Percentiles rank a stretch among this genome's conserved stretches.
Conservation (phyloP, 2,113 vertebrate genomes). For the Oriolus oriolus region DNA sequence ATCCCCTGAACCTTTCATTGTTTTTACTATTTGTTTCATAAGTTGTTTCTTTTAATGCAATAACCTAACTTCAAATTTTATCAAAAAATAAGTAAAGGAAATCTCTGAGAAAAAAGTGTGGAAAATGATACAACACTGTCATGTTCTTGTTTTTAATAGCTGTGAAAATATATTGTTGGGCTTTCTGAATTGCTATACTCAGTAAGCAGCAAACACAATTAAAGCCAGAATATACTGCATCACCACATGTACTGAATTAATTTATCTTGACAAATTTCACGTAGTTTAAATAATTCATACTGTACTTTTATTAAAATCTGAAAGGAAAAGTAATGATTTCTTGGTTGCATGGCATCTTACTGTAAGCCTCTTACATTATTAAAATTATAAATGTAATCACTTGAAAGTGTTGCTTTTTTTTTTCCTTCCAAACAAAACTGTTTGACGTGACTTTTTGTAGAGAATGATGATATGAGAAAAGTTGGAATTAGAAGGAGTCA, state of each 20-base stretch:
- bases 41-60: background rate
- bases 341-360: background rate
- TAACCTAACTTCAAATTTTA: background rate
- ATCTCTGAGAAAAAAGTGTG: background rate
- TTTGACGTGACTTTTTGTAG: background rate
- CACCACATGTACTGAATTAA: slow-evolving; percentile 28
- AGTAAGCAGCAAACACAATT: slow-evolving; percentile 26
- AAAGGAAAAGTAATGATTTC: slow-evolving; percentile 38
- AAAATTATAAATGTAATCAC: slow-evolving; percentile 62
- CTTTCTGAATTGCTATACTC: background rate
- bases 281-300: slow-evolving; percentile 58
- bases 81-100: background rate
- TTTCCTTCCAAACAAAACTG: background rate
- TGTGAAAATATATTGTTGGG: background rate
- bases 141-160: background rate
- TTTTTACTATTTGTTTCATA: background rate
- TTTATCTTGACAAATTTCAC: slow-evolving; percentile 38
- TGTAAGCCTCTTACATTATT: slow-evolving; percentile 50
- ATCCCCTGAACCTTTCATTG: background rate
- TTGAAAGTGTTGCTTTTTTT: background rate
- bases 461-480: background rate
- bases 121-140: background rate
- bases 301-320: slow-evolving; percentile 46
- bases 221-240: slow-evolving; percentile 20
- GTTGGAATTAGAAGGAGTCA: background rate